A percentile compares a stretch with the other conserved stretches of the same genome.
Evolutionary conservation across 2,888 invertebrate genomes (phyloP).

Genomic region (Cephus pygmeus): DNA sequence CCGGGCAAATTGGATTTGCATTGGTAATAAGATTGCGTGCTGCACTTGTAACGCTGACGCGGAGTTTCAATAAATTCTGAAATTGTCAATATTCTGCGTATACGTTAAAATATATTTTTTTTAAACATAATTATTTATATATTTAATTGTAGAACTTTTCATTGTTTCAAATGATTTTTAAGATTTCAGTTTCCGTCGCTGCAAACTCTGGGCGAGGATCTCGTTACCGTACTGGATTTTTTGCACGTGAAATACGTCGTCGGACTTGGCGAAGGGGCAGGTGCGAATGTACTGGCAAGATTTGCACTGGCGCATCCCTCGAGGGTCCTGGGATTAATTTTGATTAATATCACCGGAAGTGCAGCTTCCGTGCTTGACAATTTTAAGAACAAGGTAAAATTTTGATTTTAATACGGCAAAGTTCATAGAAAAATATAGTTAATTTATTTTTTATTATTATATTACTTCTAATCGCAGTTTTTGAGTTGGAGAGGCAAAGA

Average conservation of each 20-base stretch:
- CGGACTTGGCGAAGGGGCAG: constrained; percentile 88
- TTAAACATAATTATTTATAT: neutral
- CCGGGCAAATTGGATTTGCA: no score
- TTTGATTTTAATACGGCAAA: no score
- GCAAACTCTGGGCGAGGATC: constrained; percentile 83
- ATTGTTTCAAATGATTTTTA: constrained; percentile 28
- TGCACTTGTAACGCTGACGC: no score
- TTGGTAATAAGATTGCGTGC: no score
- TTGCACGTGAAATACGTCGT: constrained; percentile 86
- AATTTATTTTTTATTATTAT: no score
- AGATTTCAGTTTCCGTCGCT: constrained; percentile 86
- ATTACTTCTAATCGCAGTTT: constrained; percentile 68
- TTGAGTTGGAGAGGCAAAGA: constrained; percentile 86
- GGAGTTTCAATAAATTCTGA: no score
- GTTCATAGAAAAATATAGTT: no score
- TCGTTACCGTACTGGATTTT: constrained; percentile 84
- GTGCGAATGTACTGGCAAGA: constrained; percentile 86
- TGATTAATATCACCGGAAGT: constrained; percentile 89
- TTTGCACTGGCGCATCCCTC: constrained; percentile 86
- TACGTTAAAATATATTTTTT: no score
- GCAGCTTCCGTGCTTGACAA: constrained; percentile 88
- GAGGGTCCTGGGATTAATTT: constrained; percentile 80
- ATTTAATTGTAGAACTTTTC: no score
- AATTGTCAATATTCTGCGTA: no score
- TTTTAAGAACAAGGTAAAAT: constrained; percentile 79